Evolutionary conservation across 1,140 invertebrate species (phyloP).

Genomic region (Gerris buenoi): DNA sequence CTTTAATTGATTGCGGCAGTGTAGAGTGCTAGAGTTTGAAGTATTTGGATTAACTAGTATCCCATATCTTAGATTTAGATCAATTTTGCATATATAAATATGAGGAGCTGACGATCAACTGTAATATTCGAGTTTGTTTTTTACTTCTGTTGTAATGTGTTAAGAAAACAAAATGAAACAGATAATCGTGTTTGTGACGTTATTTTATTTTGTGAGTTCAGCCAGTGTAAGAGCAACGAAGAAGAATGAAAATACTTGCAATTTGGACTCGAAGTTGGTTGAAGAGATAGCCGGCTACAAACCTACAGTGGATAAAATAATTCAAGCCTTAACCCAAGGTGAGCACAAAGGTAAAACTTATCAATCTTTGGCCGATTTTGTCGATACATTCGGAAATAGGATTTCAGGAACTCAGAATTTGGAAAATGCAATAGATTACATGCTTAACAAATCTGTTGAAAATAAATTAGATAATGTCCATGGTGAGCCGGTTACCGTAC

Average conservation of each 20-base stretch:
- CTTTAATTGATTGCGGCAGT: too few species aligned
- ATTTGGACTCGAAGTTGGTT: constrained; percentile 28
- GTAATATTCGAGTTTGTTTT: not conserved
- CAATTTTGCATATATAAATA: not conserved
- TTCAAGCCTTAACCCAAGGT: constrained; percentile 39
- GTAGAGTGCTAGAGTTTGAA: not conserved
- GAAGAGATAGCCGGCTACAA: constrained; percentile 44
- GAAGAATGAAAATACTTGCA: constrained; percentile 21
- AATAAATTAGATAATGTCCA: constrained; percentile 22
- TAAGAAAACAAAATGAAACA: not conserved
- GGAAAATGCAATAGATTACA: constrained; percentile 24
- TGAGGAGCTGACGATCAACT: not conserved
- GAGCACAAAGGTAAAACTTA: constrained; percentile 40
- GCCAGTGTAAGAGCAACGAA: not conserved
- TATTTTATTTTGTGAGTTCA: not conserved
- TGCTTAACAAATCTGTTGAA: constrained; percentile 14
- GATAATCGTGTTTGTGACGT: not conserved
- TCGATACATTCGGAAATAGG: constrained; percentile 55
- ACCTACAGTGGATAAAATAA: constrained; percentile 38
- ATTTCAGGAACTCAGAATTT: constrained; percentile 36
- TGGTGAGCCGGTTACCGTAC: constrained; percentile 19
- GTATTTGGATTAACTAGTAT: not conserved
- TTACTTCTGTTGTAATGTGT: not conserved
- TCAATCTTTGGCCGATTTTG: constrained; percentile 46
- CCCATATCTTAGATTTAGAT: not conserved